These are phyloP conservation scores for Drosophila persimilis DNA, from an alignment of 1,140 invertebrate genomes.

Conservation along the genomic window DNA sequence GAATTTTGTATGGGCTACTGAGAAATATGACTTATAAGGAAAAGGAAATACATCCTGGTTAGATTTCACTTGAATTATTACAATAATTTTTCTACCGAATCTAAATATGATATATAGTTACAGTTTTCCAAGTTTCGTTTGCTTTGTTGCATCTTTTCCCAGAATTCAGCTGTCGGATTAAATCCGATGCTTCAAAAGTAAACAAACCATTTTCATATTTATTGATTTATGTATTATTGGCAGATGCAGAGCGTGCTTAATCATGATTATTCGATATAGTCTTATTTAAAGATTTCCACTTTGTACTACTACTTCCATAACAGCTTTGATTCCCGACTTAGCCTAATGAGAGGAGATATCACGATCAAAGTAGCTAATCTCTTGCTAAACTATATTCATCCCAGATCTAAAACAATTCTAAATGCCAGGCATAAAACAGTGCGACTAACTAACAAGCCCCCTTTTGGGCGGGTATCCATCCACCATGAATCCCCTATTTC, in stretches of 20 bases:
- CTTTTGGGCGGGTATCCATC: conserved; percentile 1
- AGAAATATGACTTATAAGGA: too few relatives aligned
- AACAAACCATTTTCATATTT: neutral
- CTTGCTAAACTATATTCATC: conserved; percentile 23
- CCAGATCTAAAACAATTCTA: conserved; percentile 44
- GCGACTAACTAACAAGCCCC: conserved; percentile 15
- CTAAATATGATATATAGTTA: too few relatives aligned
- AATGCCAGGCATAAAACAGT: conserved; percentile 38
- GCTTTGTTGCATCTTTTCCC: too few relatives aligned
- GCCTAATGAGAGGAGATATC: conserved; percentile 44
- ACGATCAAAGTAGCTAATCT: conserved; percentile 30
- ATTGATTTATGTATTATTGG: conserved; percentile 32
- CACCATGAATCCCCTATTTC: neutral
- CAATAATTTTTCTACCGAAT: too few relatives aligned
- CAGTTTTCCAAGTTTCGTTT: too few relatives aligned
- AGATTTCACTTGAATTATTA: too few relatives aligned
- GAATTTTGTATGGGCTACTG: too few relatives aligned
- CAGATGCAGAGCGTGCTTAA: conserved; percentile 40
- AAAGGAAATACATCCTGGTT: too few relatives aligned
- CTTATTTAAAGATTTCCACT: neutral
- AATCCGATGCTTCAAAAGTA: neutral
- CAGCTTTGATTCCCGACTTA: conserved; percentile 20
- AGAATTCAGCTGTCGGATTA: too few relatives aligned
- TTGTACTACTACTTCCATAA: conserved; percentile 20
- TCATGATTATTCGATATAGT: conserved; percentile 22